A percentile compares a stretch with the other conserved stretches of the same genome.
Conservation (phyloP, 2,888 invertebrate genomes). For the Eudasyphora cyanicolor region DNA sequence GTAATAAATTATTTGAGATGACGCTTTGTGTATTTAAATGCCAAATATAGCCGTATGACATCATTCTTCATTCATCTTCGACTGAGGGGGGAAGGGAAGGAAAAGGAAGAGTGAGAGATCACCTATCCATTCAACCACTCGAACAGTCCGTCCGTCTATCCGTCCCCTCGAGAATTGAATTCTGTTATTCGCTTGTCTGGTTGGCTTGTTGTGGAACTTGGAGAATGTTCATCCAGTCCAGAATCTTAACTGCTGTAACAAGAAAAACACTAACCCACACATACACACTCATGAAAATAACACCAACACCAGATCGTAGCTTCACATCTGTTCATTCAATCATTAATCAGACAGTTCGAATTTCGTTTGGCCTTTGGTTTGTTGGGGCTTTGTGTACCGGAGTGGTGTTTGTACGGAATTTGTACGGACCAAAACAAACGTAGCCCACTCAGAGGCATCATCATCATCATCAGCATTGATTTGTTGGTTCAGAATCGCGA, state of each 20-base stretch:
- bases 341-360: slow-evolving; percentile 27
- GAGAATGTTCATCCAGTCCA: neutral
- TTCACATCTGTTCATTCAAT: neutral
- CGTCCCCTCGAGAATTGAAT: neutral
- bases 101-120: neutral
- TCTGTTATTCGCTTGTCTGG: neutral
- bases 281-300: too few relatives aligned
- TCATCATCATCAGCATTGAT: neutral
- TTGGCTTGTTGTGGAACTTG: neutral
- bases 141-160: neutral
- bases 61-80: neutral
- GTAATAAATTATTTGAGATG: neutral
- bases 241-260: slow-evolving; percentile 5
- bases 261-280: neutral
- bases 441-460: neutral
- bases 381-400: neutral
- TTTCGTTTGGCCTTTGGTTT: neutral
- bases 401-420: neutral
- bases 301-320: neutral
- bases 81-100: neutral
- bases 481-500: neutral
- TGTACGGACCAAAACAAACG: neutral
- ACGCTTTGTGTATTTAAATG: slow-evolving; percentile 9
- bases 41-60: slow-evolving; percentile 29
- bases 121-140: neutral